These are phyloP conservation scores for Halesus radiatus DNA, from an alignment of 1,140 invertebrate species.

Conservation along the genomic window DNA sequence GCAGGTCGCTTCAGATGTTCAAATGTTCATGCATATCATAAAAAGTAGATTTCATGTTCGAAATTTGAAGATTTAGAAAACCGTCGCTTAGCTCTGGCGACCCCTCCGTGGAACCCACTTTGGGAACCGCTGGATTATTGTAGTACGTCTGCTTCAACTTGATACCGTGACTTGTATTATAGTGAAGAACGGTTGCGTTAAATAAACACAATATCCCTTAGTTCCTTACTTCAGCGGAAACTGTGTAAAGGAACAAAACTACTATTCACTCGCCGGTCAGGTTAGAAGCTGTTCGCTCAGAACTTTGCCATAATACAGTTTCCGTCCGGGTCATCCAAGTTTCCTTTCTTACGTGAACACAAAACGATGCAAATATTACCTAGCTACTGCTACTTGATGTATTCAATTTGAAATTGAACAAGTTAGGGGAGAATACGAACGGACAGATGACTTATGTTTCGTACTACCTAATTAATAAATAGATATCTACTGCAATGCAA, in stretches of 20 bases:
- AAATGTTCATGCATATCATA: too few species aligned
- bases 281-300: neutral
- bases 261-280: neutral
- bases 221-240: neutral
- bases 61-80: too few species aligned
- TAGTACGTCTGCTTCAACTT: too few species aligned
- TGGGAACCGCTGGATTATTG: too few species aligned
- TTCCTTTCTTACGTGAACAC: neutral
- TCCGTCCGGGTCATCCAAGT: neutral
- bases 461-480: too few species aligned
- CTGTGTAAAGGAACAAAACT: neutral
- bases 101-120: too few species aligned
- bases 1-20: too few species aligned
- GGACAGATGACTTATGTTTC: too few species aligned
- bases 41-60: too few species aligned
- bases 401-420: neutral
- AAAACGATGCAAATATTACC: neutral
- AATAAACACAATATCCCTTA: neutral
- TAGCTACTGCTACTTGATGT: neutral
- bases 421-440: neutral
- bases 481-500: too few species aligned
- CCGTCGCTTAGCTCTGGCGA: too few species aligned
- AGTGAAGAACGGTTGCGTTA: neutral
- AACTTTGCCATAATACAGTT: conserved; percentile 7
- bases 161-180: too few species aligned